Percentiles rank a stretch among this genome's conserved stretches.
phyloP scores from a whole-genome alignment of 2,797 vertebrate species.

The Mycteria americana region DNA sequence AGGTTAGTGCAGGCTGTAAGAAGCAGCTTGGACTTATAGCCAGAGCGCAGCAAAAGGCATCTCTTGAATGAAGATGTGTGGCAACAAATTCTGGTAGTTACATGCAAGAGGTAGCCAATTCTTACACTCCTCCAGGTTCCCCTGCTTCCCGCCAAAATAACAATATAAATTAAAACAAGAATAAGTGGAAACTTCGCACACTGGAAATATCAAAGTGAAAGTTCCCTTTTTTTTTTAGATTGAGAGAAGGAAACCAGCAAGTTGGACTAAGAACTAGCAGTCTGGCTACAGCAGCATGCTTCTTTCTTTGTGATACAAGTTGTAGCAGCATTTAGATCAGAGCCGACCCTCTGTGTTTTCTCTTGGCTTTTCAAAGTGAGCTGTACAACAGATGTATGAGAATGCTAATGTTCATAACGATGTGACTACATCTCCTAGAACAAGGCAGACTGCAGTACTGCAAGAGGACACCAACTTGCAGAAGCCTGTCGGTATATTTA shows the following conservation, averaged over 20 bases:
- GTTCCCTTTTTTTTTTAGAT: not conserved
- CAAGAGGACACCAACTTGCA: not conserved
- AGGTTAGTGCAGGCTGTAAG: not conserved
- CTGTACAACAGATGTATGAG: not conserved
- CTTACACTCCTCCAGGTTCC: not conserved
- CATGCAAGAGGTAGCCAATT: not conserved
- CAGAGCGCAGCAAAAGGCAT: not conserved
- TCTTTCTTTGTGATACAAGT: not conserved
- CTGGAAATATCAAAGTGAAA: not conserved
- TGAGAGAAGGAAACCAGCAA: not conserved
- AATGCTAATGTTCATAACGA: fast-evolving
- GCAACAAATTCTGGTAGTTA: not conserved
- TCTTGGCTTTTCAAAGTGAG: not conserved
- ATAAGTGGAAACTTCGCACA: fast-evolving
- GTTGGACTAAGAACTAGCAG: not conserved
- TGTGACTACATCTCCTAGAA: not conserved
- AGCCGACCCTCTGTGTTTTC: not conserved
- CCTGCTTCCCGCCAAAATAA: not conserved
- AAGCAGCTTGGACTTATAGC: not conserved
- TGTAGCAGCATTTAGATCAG: not conserved
- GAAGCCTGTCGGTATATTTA: not conserved
- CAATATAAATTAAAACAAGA: not conserved
- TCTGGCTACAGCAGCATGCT: not conserved
- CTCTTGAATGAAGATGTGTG: not conserved
- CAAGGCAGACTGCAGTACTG: not conserved